These are phyloP conservation scores for Ruditapes philippinarum DNA, from an alignment of 1,140 invertebrate species.

Conservation along the genomic window DNA sequence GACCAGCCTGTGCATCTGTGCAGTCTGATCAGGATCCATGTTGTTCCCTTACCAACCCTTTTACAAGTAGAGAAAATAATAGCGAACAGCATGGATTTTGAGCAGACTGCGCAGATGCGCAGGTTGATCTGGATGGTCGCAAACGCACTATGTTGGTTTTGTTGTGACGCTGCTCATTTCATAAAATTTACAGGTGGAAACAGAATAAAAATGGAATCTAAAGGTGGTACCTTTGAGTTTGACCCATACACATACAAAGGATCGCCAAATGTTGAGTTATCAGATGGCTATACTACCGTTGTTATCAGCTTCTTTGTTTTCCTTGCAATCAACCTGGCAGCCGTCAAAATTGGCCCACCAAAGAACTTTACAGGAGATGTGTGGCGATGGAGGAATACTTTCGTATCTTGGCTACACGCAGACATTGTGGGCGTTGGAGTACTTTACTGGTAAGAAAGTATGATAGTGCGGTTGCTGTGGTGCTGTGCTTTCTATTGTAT, in stretches of 20 bases:
- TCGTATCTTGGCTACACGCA: slow-evolving; percentile 79
- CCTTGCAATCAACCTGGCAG: slow-evolving; percentile 66
- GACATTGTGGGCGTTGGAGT: slow-evolving; percentile 29
- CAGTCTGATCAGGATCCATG: too few relatives aligned
- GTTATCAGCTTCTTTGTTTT: not conserved
- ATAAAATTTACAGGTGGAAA: too few relatives aligned
- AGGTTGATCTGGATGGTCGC: too few relatives aligned
- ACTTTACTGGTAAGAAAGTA: slow-evolving; percentile 35
- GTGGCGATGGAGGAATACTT: slow-evolving; percentile 79
- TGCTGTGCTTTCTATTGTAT: too few relatives aligned
- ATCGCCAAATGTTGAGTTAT: slow-evolving; percentile 32
- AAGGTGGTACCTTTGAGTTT: not conserved
- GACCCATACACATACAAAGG: slow-evolving; percentile 51
- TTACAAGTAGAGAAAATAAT: too few relatives aligned
- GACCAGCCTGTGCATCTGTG: too few relatives aligned
- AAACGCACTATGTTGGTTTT: too few relatives aligned
- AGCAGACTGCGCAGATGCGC: too few relatives aligned
- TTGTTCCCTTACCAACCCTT: too few relatives aligned
- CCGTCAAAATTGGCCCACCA: slow-evolving; percentile 67
- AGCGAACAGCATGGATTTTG: too few relatives aligned
- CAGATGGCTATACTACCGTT: not conserved
- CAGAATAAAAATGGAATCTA: not conserved
- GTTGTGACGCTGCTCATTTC: too few relatives aligned
- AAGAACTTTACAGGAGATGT: slow-evolving; percentile 69
- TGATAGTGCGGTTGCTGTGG: not conserved